Base-by-base conservation (phyloP, 2,113 vertebrate genomes). In the Sylvilagus bachmani region DNA sequence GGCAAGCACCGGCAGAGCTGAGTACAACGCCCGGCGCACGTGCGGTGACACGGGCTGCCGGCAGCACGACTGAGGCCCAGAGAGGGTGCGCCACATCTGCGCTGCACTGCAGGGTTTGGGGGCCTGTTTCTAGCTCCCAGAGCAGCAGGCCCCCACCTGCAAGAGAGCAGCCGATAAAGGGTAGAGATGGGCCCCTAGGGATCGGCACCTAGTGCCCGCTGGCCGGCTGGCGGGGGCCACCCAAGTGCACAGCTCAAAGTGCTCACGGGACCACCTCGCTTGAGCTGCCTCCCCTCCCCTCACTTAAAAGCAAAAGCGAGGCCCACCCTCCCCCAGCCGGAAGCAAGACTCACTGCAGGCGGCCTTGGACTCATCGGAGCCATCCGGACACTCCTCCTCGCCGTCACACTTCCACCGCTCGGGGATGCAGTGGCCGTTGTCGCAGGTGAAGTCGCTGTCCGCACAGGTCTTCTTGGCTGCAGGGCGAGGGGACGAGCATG, bases 381-480 rank as follows among this genome's bases (percentile, higher is more conserved):
- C 99, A 0, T 99, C 99, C 0, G 98, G 97, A 95, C 99, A 99
- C 87, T 99, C 99, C 2, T 99, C 98, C 86, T 99, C 99, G 0
- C 99, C 99, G 0, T 99, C 99, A 77, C 99, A 99, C 92, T 99
- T 99, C 99, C 99, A 99, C 79, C 99, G 98, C 55, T 98, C 99
- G 0, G 98, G 99, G 95, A 99, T 99, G 95, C 99, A 99, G 97
- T 99, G 99, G 83, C 99, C 99, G 0, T 99, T 99, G 97, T 99
- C 99, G 94, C 99, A 99, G 96, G 99, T 98, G 91, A 99, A 99
- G 97, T 99, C 99, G 0, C 98, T 99, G 87, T 99, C 98, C 0
- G 99, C 98, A 94, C 99, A 99, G 1, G 99, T 99, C 97, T 98
- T 99, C 98, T 99, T 99, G 86, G 99, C 99, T 99, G 98, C 14